Percentiles rank a stretch among this genome's conserved stretches.
Conservation (phyloP, 2,113 vertebrate genomes). For the Rhea americana region DNA sequence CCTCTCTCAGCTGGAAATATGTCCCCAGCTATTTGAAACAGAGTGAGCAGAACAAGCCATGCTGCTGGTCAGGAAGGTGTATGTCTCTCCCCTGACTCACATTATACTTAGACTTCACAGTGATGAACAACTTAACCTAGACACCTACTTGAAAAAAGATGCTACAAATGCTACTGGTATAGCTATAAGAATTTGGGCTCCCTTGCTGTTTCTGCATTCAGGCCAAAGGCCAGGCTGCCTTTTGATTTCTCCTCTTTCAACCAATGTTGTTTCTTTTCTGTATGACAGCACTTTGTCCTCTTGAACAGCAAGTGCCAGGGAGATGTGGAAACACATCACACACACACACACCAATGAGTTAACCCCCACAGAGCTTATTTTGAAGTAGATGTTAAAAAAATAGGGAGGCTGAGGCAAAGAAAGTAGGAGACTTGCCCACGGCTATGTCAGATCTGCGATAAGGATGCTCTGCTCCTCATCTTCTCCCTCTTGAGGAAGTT, state of each 20-base stretch:
- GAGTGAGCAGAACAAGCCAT: not conserved
- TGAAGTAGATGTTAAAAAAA: not conserved
- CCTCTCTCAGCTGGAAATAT: not conserved
- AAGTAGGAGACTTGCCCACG: not conserved
- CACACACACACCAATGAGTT: not conserved
- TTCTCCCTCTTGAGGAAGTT: not conserved
- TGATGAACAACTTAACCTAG: not conserved
- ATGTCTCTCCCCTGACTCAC: not conserved
- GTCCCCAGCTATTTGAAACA: no score
- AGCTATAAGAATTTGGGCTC: not conserved
- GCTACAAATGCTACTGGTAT: not conserved
- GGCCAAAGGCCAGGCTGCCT: not conserved
- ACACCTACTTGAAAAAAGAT: not conserved
- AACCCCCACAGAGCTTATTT: not conserved
- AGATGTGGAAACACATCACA: not conserved
- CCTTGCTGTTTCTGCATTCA: not conserved
- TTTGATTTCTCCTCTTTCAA: not conserved
- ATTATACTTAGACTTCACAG: not conserved
- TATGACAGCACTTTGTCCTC: not conserved
- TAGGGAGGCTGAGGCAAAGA: not conserved
- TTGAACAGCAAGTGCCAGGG: not conserved
- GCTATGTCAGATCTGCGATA: rapidly evolving
- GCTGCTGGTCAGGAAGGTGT: not conserved
- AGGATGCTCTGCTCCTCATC: not conserved
- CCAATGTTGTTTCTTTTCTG: not conserved